These are phyloP conservation scores for Mamestra configurata DNA, from an alignment of 1,140 invertebrate genomes.

Conservation along the genomic window DNA sequence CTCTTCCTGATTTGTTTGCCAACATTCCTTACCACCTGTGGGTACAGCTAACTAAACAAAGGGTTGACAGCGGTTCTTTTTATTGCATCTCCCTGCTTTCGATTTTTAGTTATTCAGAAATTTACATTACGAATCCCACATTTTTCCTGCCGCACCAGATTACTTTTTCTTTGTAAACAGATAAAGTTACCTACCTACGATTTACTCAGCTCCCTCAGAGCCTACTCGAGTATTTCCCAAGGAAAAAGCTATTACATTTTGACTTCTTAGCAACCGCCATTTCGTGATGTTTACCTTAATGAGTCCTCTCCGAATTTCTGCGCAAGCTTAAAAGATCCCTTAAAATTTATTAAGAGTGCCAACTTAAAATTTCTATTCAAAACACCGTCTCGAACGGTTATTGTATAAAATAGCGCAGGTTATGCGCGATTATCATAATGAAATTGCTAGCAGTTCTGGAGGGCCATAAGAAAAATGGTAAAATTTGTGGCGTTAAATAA, in stretches of 20 bases:
- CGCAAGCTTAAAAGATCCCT: slow-evolving; percentile 43
- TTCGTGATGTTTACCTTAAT: slow-evolving; percentile 46
- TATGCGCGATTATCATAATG: slow-evolving; percentile 84
- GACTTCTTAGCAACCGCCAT: slow-evolving; percentile 39
- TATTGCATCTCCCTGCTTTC: slow-evolving; percentile 42
- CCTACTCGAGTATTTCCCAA: slow-evolving; percentile 4
- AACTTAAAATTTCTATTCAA: slow-evolving; percentile 58
- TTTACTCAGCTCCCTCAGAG: not conserved
- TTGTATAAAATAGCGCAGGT: slow-evolving; percentile 65
- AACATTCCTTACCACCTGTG: slow-evolving; percentile 4
- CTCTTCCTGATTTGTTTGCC: slow-evolving; percentile 22
- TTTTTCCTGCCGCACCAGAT: slow-evolving; percentile 30
- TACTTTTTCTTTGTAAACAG: slow-evolving; percentile 27
- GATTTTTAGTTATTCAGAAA: slow-evolving; percentile 24
- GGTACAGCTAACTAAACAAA: slow-evolving; percentile 29
- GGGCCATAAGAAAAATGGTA: slow-evolving; percentile 82
- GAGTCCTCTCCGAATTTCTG: slow-evolving; percentile 36
- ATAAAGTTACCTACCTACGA: slow-evolving; percentile 23
- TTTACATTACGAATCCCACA: not conserved
- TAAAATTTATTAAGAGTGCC: slow-evolving; percentile 51
- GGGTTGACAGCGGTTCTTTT: slow-evolving; percentile 53
- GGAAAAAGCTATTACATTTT: slow-evolving; percentile 45
- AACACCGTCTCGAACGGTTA: slow-evolving; percentile 51
- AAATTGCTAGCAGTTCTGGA: slow-evolving; percentile 79
- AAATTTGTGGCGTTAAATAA: slow-evolving; percentile 88